A percentile compares a stretch with the other conserved stretches of the same genome.
Conservation (phyloP, 2,797 vertebrate species). For the Rhinatrema bivittatum region DNA sequence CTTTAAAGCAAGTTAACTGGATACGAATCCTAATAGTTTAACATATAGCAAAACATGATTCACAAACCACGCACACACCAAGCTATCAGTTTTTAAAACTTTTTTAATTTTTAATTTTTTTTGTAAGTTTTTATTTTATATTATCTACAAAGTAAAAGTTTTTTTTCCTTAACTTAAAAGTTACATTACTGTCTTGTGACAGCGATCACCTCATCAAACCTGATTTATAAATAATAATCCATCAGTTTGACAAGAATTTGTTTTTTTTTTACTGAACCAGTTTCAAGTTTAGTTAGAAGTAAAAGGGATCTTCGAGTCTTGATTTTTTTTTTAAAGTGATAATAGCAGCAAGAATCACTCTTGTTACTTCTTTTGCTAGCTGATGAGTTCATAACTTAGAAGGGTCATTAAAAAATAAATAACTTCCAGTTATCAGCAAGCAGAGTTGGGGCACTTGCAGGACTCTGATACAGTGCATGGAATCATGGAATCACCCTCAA, state of each 20-base stretch:
- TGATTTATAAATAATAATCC: constrained; percentile 97
- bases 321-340: constrained; percentile 68
- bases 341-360: constrained; percentile 95
- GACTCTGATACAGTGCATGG: constrained; percentile 55
- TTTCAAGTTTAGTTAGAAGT: constrained; percentile 89
- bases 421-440: constrained; percentile 92
- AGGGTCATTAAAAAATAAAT: constrained; percentile 91
- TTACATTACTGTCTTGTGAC: constrained; percentile 87
- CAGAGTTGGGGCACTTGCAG: constrained; percentile 66
- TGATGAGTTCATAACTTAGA: constrained; percentile 85
- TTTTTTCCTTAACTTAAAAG: constrained; percentile 97
- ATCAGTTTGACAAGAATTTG: constrained; percentile 80
- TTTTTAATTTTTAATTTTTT: constrained; percentile 97
- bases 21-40: no score
- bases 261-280: constrained; percentile 60
- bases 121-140: constrained; percentile 96
- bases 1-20: no score
- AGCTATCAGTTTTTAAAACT: constrained; percentile 95
- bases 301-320: constrained; percentile 78
- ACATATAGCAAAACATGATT: no score
- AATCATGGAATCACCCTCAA: constrained; percentile 62
- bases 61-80: no score
- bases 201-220: constrained; percentile 81
- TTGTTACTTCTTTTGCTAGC: constrained; percentile 91
- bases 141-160: constrained; percentile 99